Percentiles rank a stretch among this genome's conserved stretches.
phyloP scores from a whole-genome alignment of 2,888 invertebrate genomes.

The Cryptosula pallasiana region DNA sequence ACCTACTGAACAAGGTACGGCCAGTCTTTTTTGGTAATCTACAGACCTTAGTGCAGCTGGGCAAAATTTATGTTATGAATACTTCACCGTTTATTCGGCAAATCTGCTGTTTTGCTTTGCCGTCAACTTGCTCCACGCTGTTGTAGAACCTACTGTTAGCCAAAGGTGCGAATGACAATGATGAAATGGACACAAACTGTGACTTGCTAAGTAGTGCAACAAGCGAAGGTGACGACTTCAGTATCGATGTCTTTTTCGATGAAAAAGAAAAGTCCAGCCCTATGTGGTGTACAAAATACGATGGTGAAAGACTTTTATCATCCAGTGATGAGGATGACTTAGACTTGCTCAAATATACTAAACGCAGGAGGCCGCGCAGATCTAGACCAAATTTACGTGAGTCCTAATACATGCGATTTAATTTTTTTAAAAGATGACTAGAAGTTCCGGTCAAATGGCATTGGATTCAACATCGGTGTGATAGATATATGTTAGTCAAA shows the following conservation, averaged over 20 bases:
- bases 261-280: slow-evolving; percentile 10
- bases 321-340: slow-evolving; percentile 16
- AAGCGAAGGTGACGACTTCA: background rate
- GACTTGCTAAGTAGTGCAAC: background rate
- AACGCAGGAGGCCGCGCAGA: background rate
- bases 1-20: background rate
- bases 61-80: background rate
- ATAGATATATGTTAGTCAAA: too few species aligned
- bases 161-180: background rate
- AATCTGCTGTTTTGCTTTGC: background rate
- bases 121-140: too few species aligned
- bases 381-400: background rate
- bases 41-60: too few species aligned
- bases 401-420: too few species aligned
- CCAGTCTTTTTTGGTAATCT: too few species aligned
- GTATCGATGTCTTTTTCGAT: background rate
- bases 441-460: too few species aligned
- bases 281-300: slow-evolving; percentile 23
- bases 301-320: background rate
- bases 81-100: background rate
- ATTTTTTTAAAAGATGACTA: too few species aligned
- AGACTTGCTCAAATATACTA: slow-evolving; percentile 23
- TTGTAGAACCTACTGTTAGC: background rate
- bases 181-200: background rate
- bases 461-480: too few species aligned